phyloP scores from a whole-genome alignment of 2,888 invertebrate genomes.

The Mesorhabditis sp. region DNA sequence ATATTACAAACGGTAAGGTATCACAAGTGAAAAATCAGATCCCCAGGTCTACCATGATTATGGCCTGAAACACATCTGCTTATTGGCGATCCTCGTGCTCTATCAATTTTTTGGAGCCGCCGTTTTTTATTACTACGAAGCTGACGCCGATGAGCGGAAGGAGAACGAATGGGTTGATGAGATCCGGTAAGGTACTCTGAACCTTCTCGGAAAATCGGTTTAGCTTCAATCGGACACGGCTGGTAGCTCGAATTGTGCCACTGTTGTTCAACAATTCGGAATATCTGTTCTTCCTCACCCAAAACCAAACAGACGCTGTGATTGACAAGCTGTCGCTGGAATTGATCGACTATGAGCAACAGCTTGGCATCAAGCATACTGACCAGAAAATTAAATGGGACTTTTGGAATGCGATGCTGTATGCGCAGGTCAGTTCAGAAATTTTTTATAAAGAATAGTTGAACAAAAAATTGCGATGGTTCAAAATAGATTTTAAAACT shows the following conservation, averaged over 20 bases:
- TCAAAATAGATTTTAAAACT: too few relatives aligned
- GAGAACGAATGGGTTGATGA: conserved; percentile 30
- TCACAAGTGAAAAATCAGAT: background rate
- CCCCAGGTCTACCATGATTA: conserved; percentile 44
- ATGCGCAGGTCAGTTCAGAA: conserved; percentile 40
- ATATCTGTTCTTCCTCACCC: conserved; percentile 44
- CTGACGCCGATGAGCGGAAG: conserved; percentile 30
- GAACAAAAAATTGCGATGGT: too few relatives aligned
- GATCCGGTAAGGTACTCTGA: background rate
- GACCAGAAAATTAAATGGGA: conserved; percentile 55
- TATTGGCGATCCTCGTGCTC: conserved; percentile 34
- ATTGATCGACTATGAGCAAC: conserved; percentile 38
- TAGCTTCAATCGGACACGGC: conserved; percentile 31
- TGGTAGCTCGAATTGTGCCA: conserved; percentile 40
- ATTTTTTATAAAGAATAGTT: too few relatives aligned
- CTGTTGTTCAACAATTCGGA: conserved; percentile 50
- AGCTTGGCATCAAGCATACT: conserved; percentile 46
- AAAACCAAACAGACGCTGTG: conserved; percentile 36
- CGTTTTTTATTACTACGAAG: conserved; percentile 43
- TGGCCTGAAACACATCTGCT: conserved; percentile 42
- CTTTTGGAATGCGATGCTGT: conserved; percentile 56
- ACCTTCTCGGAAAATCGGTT: background rate
- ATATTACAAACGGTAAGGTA: conserved; percentile 24
- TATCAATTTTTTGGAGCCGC: conserved; percentile 46
- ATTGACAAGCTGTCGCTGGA: conserved; percentile 17